Percentiles rank a stretch among this genome's conserved stretches.
phyloP scores from a whole-genome alignment of 2,888 invertebrate species.

The Plebejus anna region DNA sequence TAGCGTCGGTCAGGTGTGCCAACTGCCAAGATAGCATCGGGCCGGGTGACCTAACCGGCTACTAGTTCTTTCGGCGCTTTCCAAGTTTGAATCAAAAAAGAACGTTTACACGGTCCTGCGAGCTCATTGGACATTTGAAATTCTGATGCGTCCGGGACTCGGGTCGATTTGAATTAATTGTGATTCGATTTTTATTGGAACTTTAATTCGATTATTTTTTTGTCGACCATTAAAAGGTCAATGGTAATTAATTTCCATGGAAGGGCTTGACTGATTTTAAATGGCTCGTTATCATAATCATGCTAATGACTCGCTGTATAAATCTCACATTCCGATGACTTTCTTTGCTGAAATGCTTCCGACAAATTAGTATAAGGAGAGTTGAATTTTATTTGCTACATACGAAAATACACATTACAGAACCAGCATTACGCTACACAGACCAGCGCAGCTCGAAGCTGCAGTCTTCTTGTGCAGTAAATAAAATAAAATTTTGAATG shows the following conservation, averaged over 20 bases:
- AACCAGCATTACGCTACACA: neutral
- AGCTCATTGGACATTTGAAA: slow-evolving; percentile 74
- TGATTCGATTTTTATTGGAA: slow-evolving; percentile 62
- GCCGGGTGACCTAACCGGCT: slow-evolving; percentile 76
- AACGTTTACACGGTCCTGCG: slow-evolving; percentile 73
- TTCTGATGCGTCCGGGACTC: slow-evolving; percentile 69
- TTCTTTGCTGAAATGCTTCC: neutral
- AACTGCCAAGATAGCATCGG: slow-evolving; percentile 80
- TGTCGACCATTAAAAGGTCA: slow-evolving; percentile 34
- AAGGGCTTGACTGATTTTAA: slow-evolving; percentile 9
- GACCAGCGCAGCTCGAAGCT: neutral
- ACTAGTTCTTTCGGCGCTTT: slow-evolving; percentile 76
- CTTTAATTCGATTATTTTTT: slow-evolving; percentile 58
- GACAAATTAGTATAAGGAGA: neutral
- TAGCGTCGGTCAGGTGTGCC: slow-evolving; percentile 81
- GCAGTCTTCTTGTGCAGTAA: too few species aligned
- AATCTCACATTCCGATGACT: slow-evolving; percentile 4
- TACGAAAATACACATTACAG: neutral
- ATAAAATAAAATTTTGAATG: neutral
- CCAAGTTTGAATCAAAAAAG: slow-evolving; percentile 75
- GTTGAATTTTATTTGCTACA: neutral
- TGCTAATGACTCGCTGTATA: slow-evolving; percentile 13
- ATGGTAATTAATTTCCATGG: slow-evolving; percentile 22
- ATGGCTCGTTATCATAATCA: slow-evolving; percentile 14
- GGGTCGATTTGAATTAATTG: slow-evolving; percentile 78